phyloP scores from a whole-genome alignment of 1,140 invertebrate species.

The Eumeta japonica region DNA sequence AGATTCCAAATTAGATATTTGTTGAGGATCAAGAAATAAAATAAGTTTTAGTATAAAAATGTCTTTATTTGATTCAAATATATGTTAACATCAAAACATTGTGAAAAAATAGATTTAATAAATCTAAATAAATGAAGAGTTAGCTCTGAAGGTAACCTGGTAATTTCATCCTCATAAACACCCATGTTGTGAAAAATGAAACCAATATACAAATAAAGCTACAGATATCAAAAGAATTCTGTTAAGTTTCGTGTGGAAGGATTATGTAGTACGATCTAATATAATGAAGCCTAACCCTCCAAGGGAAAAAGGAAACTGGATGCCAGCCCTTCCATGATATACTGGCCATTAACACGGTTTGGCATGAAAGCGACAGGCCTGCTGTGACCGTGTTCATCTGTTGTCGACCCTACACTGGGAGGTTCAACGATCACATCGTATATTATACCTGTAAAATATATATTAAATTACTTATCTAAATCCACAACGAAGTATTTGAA shows the following conservation, averaged over 20 bases:
- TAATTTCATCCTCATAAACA: slow-evolving; percentile 99
- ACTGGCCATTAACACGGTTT: slow-evolving; percentile 96
- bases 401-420: slow-evolving; percentile 94
- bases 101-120: not conserved
- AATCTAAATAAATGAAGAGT: slow-evolving; percentile 9
- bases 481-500: not conserved
- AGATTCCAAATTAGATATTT: too few species aligned
- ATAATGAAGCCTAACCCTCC: slow-evolving; percentile 96
- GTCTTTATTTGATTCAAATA: too few species aligned
- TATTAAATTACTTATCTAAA: slow-evolving; percentile 5
- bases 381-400: slow-evolving; percentile 94
- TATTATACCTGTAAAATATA: slow-evolving; percentile 80
- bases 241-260: slow-evolving; percentile 89
- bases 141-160: slow-evolving; percentile 72
- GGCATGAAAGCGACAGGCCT: slow-evolving; percentile 97
- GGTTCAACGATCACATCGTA: slow-evolving; percentile 99
- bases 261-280: slow-evolving; percentile 90
- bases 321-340: slow-evolving; percentile 97
- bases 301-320: slow-evolving; percentile 92
- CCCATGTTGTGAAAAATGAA: slow-evolving; percentile 94
- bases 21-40: too few species aligned
- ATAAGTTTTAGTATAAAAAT: too few species aligned
- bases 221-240: slow-evolving; percentile 87
- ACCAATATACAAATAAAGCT: slow-evolving; percentile 89
- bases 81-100: not conserved